Evolutionary conservation across 2,797 vertebrate genomes (phyloP), one percentile per base, ranked within the genome.

Genomic region (Myripristis murdjan): DNA sequence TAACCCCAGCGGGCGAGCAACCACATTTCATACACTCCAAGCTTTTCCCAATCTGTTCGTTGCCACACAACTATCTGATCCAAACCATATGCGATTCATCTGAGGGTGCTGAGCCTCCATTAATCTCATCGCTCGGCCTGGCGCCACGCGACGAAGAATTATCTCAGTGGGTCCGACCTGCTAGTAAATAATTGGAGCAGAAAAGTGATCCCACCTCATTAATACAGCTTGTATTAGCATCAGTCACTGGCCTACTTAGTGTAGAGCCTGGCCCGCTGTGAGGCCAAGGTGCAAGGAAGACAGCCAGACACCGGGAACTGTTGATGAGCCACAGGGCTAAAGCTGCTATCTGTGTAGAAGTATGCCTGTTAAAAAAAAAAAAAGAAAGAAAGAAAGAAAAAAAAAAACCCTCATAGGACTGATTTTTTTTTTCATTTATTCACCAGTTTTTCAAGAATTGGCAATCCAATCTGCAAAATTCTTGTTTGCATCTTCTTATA

Each of bases 131-230:
- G 35, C 75, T 90, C 67, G 61, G 86, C 81, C 70, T 65, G 0
- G 60, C 71, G 86, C 86, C 90, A 90, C 84, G 81, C 41, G 65
- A 86, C 48, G 20, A 88, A 81, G 81, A 93, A 75, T 85, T 81
- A 89, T 89, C 83, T 84, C 57, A 28, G 78, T 26, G 15, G 63
- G 81, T 89, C 69, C 75, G 81, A 87, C 86, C 83, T 48, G 16
- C 87, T 79, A 37, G 77, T 90, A 89, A 91, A 91, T 92, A 92
- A 93, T 89, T 89, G 87, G 89, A 92, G 92, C 89, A 90, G 84
- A n/a, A 92, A 93, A 90, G 75, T 75, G 68, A 91, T 88, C 48
- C 72, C 51, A 57, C 49, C 74, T 90, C 85, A 87, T 91, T 90
- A 92, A 92, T 92, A 91, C 82, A 70, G 62, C 63, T 70, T 71